Percentiles rank a stretch among this genome's conserved stretches.
phyloP scores from a whole-genome alignment of 2,113 vertebrate species.

The Marmota flaviventris region DNA sequence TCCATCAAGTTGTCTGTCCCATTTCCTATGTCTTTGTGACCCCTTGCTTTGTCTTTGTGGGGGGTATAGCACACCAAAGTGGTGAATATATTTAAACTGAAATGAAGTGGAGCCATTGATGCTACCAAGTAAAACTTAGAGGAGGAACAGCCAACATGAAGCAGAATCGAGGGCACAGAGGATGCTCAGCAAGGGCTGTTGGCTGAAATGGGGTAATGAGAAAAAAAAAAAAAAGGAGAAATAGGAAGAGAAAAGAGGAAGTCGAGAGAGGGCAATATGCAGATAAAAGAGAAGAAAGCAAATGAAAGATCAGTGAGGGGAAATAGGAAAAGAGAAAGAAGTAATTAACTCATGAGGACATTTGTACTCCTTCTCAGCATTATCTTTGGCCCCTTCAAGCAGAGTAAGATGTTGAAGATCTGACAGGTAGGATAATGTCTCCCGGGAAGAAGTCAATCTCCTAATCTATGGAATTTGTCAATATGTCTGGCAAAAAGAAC shows the following conservation, averaged over 20 bases:
- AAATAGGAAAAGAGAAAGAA: not conserved
- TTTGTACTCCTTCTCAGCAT: not conserved
- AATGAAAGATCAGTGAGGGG: not conserved
- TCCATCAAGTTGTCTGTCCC: too few species aligned
- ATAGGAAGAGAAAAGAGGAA: not conserved
- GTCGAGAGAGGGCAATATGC: rapidly evolving
- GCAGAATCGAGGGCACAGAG: not conserved
- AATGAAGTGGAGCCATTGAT: slow-evolving; percentile 43
- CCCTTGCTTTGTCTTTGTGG: not conserved
- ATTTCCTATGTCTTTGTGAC: not conserved
- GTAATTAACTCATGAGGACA: not conserved
- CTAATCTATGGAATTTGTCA: not conserved
- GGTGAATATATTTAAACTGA: slow-evolving; percentile 43
- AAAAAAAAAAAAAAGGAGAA: not conserved
- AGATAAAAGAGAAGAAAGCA: not conserved
- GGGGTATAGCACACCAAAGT: not conserved
- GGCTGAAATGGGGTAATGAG: not conserved
- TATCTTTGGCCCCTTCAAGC: not conserved
- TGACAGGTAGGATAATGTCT: not conserved
- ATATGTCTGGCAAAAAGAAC: not conserved
- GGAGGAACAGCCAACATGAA: not conserved
- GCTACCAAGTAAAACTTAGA: not conserved
- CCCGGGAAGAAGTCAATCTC: not conserved
- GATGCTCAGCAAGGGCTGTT: not conserved
- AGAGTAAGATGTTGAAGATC: not conserved